Base-by-base conservation (phyloP, 2,797 vertebrate species). In the Lepus townsendii region DNA sequence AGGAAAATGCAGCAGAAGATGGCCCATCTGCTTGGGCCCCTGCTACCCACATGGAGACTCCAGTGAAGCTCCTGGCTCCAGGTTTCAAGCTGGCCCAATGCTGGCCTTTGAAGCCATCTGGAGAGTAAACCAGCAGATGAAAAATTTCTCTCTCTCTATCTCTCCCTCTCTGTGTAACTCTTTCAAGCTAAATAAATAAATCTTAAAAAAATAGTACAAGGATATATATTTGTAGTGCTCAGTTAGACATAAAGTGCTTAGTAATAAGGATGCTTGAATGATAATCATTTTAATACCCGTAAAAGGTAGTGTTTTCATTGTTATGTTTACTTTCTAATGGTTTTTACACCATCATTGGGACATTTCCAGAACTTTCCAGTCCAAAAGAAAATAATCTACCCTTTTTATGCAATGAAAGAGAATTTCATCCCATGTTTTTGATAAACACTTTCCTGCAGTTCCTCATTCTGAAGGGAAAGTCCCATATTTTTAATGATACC, bases 391-490 rank as follows among this genome's bases (percentile, higher is more conserved):
- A 83, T 72, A 4, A 86, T 24, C 20, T 30, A 0, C 69, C 0
- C 5, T n/a, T 94, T 97, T 83, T 26, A 69, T 30, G 2, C 8
- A 84, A 26, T 24, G 47, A 5, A 22, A 10, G 17, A 57, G 13
- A 83, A 88, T 52, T 87, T 87, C 10, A 60, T 30, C 38, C 2
- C 73, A 32, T 57, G 1, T 66, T 75, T 88, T 22, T 30, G 22
- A 57, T 47, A 85, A 91, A 82, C 68, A 47, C 69, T 85, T 90
- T 93, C 57, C 32, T 73, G 62, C 86, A 2, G 17, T 73, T 97
- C 57, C 42, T 24, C 76, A 77, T 96, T 95, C 73, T 95, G n/a
- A 91, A 42, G 42, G 75, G 52, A 82, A 83, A 85, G 17, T 2
- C 1, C 9, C 92, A 77, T 2, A 4, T 7, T 87, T 96, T 72